Evolutionary conservation across 2,113 vertebrate genomes (phyloP).

Genomic region (Aldabrachelys gigantea): DNA sequence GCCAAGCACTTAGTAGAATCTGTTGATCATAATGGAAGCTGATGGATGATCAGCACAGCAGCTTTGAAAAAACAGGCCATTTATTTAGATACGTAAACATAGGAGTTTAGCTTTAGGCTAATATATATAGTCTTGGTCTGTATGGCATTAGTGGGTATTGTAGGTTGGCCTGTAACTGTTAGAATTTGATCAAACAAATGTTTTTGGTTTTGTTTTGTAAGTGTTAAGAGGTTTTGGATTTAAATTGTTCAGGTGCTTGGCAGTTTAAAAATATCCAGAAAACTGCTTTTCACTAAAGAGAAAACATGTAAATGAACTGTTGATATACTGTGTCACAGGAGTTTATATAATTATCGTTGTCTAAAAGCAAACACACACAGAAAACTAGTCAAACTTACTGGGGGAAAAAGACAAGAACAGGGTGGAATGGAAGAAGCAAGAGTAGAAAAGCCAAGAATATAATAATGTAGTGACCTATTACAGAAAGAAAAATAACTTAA

Average conservation of each 20-base stretch:
- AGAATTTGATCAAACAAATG: neutral
- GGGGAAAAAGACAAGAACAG: neutral
- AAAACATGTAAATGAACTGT: neutral
- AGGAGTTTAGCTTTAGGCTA: neutral
- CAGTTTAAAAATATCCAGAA: neutral
- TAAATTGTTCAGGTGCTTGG: neutral
- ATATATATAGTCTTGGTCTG: neutral
- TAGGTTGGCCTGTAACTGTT: neutral
- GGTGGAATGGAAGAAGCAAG: neutral
- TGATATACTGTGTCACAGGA: neutral
- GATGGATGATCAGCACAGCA: neutral
- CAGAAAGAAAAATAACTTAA: neutral
- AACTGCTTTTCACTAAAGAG: neutral
- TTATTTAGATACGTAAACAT: neutral
- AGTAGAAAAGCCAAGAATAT: neutral
- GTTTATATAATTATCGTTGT: neutral
- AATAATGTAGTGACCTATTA: neutral
- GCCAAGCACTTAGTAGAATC: neutral
- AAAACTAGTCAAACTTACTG: neutral
- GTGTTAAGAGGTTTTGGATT: neutral
- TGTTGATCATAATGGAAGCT: neutral
- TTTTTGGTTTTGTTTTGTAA: neutral
- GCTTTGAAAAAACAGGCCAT: neutral
- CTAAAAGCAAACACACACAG: neutral
- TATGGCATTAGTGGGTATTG: neutral